Conservation (phyloP, 2,797 vertebrate genomes). For the Protosalanx chinensis region DNA sequence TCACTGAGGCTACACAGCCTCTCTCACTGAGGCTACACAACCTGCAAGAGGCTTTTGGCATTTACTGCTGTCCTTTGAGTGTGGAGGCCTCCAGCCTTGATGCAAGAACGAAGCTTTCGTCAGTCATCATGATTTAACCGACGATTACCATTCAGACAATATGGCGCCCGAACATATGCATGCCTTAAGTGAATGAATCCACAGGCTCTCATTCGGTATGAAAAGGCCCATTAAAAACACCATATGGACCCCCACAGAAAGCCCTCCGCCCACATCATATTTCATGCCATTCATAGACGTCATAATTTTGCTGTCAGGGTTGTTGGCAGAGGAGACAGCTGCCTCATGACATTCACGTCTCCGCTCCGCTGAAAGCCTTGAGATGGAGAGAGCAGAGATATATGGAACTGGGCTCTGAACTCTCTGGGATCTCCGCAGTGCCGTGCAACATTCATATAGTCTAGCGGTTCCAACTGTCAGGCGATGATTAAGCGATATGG, state of each 20-base stretch:
- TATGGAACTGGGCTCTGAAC: too few species aligned
- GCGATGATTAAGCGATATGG: neutral
- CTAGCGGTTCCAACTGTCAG: neutral
- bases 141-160: neutral
- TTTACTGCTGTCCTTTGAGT: slow-evolving; percentile 22
- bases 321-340: neutral
- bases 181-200: neutral
- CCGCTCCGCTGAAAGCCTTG: too few species aligned
- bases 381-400: too few species aligned
- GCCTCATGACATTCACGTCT: too few species aligned
- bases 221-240: neutral
- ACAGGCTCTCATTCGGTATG: neutral
- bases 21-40: slow-evolving; percentile 22
- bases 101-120: neutral
- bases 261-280: too few species aligned
- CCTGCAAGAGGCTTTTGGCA: slow-evolving; percentile 31
- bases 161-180: neutral
- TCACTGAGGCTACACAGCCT: slow-evolving; percentile 8
- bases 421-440: too few species aligned
- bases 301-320: neutral
- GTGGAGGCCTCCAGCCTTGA: neutral
- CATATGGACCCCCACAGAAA: neutral
- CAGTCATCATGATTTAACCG: neutral
- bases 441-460: neutral
- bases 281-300: neutral